These are phyloP conservation scores for Coluber constrictor DNA, from an alignment of 2,797 vertebrate species.

Conservation along the genomic window DNA sequence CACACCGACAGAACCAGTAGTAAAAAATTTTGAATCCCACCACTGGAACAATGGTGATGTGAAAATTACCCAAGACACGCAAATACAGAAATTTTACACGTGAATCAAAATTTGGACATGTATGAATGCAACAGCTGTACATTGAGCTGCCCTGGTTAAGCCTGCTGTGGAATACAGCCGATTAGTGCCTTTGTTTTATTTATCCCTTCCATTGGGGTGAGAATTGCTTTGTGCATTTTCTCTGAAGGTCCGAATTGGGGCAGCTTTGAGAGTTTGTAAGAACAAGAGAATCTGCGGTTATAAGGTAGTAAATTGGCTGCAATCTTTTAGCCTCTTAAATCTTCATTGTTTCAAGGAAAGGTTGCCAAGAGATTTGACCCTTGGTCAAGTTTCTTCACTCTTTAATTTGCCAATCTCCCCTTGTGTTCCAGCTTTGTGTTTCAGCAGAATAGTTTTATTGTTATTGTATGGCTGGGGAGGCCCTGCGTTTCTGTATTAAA, in stretches of 20 bases:
- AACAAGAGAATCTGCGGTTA: conserved; percentile 31
- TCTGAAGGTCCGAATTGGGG: neutral
- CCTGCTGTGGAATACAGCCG: neutral
- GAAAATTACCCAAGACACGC: neutral
- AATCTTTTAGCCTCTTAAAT: conserved; percentile 19
- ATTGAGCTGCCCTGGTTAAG: neutral
- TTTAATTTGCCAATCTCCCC: neutral
- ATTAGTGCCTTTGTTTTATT: neutral
- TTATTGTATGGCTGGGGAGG: neutral
- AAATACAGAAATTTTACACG: neutral
- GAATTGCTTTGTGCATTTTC: neutral
- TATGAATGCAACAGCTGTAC: neutral
- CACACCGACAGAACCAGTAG: too few species aligned
- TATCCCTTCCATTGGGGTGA: neutral
- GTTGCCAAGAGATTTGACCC: conserved; percentile 16
- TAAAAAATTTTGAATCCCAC: too few species aligned
- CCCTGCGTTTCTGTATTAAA: neutral
- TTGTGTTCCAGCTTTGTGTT: neutral
- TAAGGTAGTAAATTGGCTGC: conserved; percentile 26
- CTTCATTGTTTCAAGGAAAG: conserved; percentile 10
- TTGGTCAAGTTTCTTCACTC: neutral
- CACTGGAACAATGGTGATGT: neutral
- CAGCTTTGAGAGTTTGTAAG: neutral
- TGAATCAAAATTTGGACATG: neutral
- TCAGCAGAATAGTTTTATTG: neutral